Conservation (phyloP, 2,888 invertebrate species). For the Doris montereyensis region DNA sequence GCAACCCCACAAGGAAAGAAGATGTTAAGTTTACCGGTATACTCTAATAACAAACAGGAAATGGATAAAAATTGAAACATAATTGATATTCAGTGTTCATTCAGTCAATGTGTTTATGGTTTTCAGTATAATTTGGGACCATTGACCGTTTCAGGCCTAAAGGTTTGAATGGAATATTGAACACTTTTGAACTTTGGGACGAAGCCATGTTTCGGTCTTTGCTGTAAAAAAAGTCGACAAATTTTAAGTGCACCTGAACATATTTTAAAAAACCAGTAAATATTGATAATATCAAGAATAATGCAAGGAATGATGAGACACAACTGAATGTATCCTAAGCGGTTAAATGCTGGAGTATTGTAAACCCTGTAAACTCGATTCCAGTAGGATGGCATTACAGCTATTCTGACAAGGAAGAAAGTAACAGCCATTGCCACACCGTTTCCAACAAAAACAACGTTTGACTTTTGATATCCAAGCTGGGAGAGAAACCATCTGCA, state of each 20-base stretch:
- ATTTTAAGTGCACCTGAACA: conserved; percentile 62
- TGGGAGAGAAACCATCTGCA: conserved; percentile 69
- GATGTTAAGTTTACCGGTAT: too few species aligned
- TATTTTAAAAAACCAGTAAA: conserved; percentile 70
- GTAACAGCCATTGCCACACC: conserved; percentile 69
- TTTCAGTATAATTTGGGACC: conserved; percentile 32
- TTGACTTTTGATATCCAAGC: conserved; percentile 59
- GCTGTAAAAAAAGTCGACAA: conserved; percentile 42
- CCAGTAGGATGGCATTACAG: conserved; percentile 70
- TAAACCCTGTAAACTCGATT: conserved; percentile 66
- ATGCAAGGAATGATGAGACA: conserved; percentile 67
- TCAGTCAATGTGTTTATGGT: conserved; percentile 27
- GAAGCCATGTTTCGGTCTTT: conserved; percentile 13
- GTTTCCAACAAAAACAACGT: conserved; percentile 61
- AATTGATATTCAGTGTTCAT: too few species aligned
- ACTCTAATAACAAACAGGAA: too few species aligned
- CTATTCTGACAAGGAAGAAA: conserved; percentile 68
- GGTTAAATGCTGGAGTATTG: conserved; percentile 58
- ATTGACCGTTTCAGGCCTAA: conserved; percentile 16
- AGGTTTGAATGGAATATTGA: neutral
- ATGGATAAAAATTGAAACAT: too few species aligned
- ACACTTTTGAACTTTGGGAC: neutral
- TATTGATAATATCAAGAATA: conserved; percentile 68
- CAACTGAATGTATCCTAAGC: conserved; percentile 66
- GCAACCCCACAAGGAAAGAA: too few species aligned